A percentile compares a stretch with the other conserved stretches of the same genome.
phyloP scores from a whole-genome alignment of 2,797 vertebrate genomes.

The Malurus leucopterus region DNA sequence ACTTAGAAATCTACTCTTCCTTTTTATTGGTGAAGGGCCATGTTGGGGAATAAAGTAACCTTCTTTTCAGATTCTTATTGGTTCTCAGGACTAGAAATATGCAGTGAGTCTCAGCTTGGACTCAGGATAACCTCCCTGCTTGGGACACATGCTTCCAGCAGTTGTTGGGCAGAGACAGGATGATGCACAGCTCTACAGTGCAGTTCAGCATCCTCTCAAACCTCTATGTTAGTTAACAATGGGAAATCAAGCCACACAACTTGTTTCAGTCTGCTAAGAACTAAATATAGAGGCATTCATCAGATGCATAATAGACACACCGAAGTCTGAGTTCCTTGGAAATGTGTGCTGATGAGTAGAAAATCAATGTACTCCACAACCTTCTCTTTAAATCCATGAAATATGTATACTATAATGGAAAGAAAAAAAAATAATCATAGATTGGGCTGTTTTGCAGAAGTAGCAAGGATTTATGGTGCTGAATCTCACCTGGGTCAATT shows the following conservation, averaged over 20 bases:
- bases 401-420: background rate
- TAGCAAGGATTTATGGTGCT: background rate
- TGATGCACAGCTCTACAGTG: background rate
- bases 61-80: background rate
- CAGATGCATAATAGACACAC: background rate
- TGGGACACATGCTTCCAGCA: fast-evolving
- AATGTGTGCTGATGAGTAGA: background rate
- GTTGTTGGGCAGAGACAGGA: background rate
- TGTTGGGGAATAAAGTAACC: background rate
- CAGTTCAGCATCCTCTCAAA: background rate
- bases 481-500: background rate
- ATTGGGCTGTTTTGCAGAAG: background rate
- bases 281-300: background rate
- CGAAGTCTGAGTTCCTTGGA: background rate
- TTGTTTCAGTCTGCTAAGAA: background rate
- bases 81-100: background rate
- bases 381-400: background rate
- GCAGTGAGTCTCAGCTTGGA: background rate
- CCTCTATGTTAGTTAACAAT: background rate
- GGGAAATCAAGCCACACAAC: background rate
- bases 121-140: background rate
- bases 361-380: background rate
- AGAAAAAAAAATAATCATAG: background rate
- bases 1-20: background rate
- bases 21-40: background rate